Base-by-base conservation (phyloP, 2,888 invertebrate genomes). In the Synergus japonicus region DNA sequence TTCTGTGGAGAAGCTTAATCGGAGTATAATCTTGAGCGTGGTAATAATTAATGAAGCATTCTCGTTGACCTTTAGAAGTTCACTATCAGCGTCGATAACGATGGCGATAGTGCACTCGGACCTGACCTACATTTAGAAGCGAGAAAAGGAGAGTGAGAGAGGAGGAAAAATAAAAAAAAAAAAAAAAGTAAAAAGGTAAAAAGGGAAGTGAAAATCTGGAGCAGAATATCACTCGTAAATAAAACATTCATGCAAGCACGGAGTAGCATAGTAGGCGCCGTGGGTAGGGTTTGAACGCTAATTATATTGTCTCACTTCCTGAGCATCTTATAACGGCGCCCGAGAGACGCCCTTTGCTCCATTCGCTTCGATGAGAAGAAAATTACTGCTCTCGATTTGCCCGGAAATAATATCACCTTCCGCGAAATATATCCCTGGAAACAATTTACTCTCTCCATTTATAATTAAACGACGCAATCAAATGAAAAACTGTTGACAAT, bases 291-390 rank as follows among this genome's bases (percentile, higher is more conserved):
- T 54, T 73, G 54, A 73, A 54, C 73, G 54, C 73, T 73, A 73
- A 73, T 73, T 73, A 73, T 73, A 73, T 73, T 73, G 73, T 73
- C 73, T 73, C 73, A 73, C 73, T 73, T 73, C 54, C 73, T 37
- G 54, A 37, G 73, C 73, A 73, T 73, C 54, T 54, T 73, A 54
- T 73, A 73, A 73, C 73, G 73, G 73, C 54, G 73, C 73, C 49
- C 73, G n/a, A 10, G 73, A 73, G 73, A 54, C 73, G 73, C 54
- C 73, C 29, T 37, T 29, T 9, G 10, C 22, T 73, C 41, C 10
- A 41, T 54, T 73, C 73, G 49, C 29, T 54, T 73, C 37, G 73
- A 73, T 73, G 54, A 73, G 54, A 37, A 73, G 54, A 73, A 73
- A 73, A 73, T 73, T 73, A 73, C 54, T 73, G 41, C 5, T 73